These are phyloP conservation scores for Lamprologus tigripictilis DNA, from an alignment of 2,113 vertebrate genomes.

Conservation along the genomic window DNA sequence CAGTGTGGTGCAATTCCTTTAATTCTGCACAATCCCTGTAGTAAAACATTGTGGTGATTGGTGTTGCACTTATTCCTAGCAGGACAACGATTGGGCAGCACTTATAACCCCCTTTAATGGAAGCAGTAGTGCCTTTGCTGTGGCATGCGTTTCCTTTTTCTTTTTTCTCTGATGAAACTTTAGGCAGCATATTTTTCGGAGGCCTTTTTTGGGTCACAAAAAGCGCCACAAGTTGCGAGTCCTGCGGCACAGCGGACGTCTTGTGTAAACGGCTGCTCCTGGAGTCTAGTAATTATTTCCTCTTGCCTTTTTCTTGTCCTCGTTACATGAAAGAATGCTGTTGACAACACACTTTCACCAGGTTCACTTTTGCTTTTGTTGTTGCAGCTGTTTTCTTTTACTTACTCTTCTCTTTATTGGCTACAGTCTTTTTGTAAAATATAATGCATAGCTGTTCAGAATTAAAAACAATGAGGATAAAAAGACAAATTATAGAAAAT, in stretches of 20 bases:
- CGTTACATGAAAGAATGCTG: background rate
- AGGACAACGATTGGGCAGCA: background rate
- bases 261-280: conserved; percentile 2
- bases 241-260: conserved; percentile 1
- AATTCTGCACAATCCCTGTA: background rate
- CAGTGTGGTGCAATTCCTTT: background rate
- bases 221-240: background rate
- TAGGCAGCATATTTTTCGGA: background rate
- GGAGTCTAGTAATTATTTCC: conserved; percentile 38
- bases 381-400: background rate
- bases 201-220: conserved; percentile 9
- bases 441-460: background rate
- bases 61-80: background rate
- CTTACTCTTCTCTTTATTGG: background rate
- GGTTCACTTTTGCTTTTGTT: conserved; percentile 10
- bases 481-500: background rate
- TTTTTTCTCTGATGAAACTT: background rate
- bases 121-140: background rate
- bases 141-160: background rate
- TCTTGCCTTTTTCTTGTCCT: background rate
- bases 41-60: background rate
- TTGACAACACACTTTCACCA: background rate
- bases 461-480: background rate
- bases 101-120: background rate
- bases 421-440: background rate